Evolutionary conservation across 2,888 invertebrate species (phyloP), one percentile per base, ranked within the genome.

Genomic region (Myopa testacea): DNA sequence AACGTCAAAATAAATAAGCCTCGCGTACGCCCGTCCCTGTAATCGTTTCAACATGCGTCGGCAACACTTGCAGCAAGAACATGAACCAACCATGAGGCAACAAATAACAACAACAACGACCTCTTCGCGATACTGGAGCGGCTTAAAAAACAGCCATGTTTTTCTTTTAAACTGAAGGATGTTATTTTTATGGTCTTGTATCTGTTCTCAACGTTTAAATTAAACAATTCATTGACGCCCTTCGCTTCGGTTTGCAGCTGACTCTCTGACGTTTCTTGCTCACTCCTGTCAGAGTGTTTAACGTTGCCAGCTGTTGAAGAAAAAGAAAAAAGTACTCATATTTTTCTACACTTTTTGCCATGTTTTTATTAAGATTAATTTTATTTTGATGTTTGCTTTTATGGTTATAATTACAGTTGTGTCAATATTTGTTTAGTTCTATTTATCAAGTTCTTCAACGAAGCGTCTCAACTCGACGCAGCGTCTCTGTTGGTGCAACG

Each of bases 1-100:
- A 79, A 77, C 58, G 79, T 75, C 77, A 72, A 67, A 71, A 58
- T 69, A 63, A 40, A 65, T 52, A 77, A 79, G 55, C 52, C 77
- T 58, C 45, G 58, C 65, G 38, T 40, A 67, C 34, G 67, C 26
- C 10, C 7, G 45, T 1, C 6, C 45, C 60, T 34, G 45, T 60
- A 77, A 60, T 68, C 77, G 60, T 45, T 75, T n/a, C 60, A 68
- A 75, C 75, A 75, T 75, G 71, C 45, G 45, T 72, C 58, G 65
- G 71, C 74, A 75, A 71, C 60, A 69, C 58, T 73, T 7, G 40
- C 40, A 75, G 55, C 55, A 65, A 72, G 50, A 52, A 72, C 55
- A 65, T 26, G 50, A 67, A 69, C 38, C 38, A 67, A 26, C 26
- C 26, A 26, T 26, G 26, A 26, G 26, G 26, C 26, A 26, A 26